Base-by-base conservation (phyloP, 1,140 invertebrate species). In the Stegodyphus dumicola region DNA sequence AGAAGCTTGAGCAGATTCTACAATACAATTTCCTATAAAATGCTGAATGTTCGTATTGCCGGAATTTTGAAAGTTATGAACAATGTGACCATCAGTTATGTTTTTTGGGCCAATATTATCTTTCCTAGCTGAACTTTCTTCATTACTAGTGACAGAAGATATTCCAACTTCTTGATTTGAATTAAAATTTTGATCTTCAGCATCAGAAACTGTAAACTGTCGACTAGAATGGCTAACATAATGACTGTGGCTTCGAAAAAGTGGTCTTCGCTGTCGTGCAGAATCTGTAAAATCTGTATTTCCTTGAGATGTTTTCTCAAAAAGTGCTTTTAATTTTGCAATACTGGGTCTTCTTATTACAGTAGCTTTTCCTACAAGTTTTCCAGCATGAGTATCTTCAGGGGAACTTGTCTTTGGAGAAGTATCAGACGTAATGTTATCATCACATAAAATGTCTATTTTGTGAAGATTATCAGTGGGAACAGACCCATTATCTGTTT, bases 241-340 rank as follows among this genome's bases (percentile, higher is more conserved):
- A 74, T 85, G 86, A 56, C 86, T 87, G 7, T 87, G 86, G 56
- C 86, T 87, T 9, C 86, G 60, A 60, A 78, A 84, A 52, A 87
- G 76, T 7, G 86, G 69, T 33, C 80, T 54, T 7, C 75, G 77
- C 33, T 77, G 70, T 15, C 74, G 13, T 60, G n/a, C 51, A 64
- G 53, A 52, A 53, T 81, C 76, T 48, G 76, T 60, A 54, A 66
- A 17, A 49, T 87, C 86, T 18, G 17, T 51, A 53, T 64, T 65
- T 53, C 33, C 15, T 64, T 53, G 70, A 49, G 75, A 52, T 18
- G 83, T 81, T 69, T 89, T 90, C 87, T 92, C 92, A 90, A 92
- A 92, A n/a, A 92, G 88, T 18, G 91, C 90, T 87, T 90, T 91
- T 51, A 92, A 87, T 84, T 91, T 91, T 5, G 90, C 89, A 80